Percentiles rank a stretch among this genome's conserved stretches.
phyloP scores from a whole-genome alignment of 2,113 vertebrate genomes.

The Dipodomys ordii region DNA sequence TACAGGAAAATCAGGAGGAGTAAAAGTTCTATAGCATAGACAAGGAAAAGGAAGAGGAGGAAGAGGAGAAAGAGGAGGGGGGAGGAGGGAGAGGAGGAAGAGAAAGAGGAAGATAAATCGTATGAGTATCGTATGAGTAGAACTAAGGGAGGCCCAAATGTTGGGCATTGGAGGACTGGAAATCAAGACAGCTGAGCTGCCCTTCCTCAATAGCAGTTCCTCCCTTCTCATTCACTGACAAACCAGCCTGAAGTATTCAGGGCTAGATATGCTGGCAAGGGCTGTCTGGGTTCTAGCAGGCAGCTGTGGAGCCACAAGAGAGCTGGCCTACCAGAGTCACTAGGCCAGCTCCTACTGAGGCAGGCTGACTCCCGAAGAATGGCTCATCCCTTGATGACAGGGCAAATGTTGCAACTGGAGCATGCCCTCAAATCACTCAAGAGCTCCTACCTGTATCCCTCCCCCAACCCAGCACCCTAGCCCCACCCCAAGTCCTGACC shows the following conservation, averaged over 20 bases:
- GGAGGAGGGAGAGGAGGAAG: too few species aligned
- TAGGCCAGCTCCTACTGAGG: not conserved
- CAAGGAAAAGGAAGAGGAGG: too few species aligned
- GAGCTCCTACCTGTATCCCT: not conserved
- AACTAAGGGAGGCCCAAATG: constrained; percentile 32
- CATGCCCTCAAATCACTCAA: not conserved
- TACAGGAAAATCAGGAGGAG: constrained; percentile 78
- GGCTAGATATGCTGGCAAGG: rapidly evolving
- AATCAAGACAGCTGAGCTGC: not conserved
- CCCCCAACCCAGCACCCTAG: not conserved
- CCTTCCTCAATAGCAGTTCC: not conserved
- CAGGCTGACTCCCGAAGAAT: not conserved
- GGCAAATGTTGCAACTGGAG: not conserved
- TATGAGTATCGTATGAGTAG: constrained; percentile 49
- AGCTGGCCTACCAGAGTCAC: not conserved
- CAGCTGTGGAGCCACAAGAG: not conserved
- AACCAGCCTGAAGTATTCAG: not conserved
- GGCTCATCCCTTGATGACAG: not conserved
- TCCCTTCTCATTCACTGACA: constrained; percentile 9
- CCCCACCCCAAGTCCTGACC: not conserved
- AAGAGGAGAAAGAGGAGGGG: too few species aligned
- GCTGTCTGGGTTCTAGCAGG: not conserved
- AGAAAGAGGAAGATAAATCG: not conserved
- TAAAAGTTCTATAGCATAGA: constrained; percentile 76
- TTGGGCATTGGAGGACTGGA: not conserved